Percentiles rank a stretch among this genome's conserved stretches.
Evolutionary conservation across 2,113 vertebrate genomes (phyloP).

Genomic region (Rhinichthys klamathensis): DNA sequence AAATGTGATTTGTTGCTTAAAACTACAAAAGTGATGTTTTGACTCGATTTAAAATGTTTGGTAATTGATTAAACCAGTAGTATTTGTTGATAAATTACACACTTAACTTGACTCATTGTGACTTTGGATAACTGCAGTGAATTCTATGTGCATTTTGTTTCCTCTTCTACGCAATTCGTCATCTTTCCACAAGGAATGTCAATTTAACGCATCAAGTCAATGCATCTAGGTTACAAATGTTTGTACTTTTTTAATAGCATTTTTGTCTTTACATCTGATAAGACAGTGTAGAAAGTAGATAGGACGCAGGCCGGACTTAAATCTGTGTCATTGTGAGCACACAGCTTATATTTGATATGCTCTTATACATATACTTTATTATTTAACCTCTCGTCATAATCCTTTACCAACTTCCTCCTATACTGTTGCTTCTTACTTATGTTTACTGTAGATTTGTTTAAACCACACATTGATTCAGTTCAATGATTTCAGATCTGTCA

Average conservation of each 20-base stretch:
- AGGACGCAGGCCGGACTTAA: neutral
- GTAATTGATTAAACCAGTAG: neutral
- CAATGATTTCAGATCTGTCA: neutral
- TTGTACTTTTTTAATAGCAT: no score
- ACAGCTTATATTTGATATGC: neutral
- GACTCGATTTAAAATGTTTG: slow-evolving; percentile 19
- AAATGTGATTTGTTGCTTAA: slow-evolving; percentile 49
- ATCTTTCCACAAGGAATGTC: neutral
- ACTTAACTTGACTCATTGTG: neutral
- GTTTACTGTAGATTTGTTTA: neutral
- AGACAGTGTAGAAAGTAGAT: neutral
- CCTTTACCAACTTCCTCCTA: neutral
- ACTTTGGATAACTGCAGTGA: neutral
- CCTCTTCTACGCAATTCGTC: neutral
- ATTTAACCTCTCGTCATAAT: neutral
- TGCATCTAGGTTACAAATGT: no score
- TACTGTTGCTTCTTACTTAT: neutral
- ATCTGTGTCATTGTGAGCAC: neutral
- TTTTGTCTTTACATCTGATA: neutral
- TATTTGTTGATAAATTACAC: neutral
- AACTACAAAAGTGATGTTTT: neutral
- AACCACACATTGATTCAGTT: neutral
- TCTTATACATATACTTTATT: neutral
- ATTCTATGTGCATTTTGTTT: neutral
- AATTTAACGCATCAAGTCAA: neutral